Evolutionary conservation across 2,797 vertebrate species (phyloP).

Genomic region (Steatocranus sp.): DNA sequence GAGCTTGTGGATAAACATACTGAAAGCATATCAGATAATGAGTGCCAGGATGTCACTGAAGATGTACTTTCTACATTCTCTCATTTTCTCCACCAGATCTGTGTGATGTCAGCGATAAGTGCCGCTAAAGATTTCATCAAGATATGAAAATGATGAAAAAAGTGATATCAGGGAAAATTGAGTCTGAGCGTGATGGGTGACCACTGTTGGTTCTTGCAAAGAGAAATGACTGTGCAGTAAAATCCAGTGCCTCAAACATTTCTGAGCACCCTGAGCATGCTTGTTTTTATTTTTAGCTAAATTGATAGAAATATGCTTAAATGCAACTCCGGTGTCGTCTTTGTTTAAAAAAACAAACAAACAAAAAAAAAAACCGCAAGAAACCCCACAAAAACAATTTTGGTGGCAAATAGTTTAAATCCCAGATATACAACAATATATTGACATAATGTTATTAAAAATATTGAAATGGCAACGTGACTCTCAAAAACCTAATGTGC

Average conservation of each 20-base stretch:
- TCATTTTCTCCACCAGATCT: background rate
- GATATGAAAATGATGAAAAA: background rate
- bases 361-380: background rate
- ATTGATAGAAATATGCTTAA: background rate
- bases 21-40: background rate
- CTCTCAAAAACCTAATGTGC: background rate
- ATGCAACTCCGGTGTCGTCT: background rate
- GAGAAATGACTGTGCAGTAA: background rate
- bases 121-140: background rate
- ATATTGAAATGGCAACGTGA: background rate
- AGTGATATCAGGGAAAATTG: background rate
- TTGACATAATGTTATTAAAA: background rate
- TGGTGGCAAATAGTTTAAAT: background rate
- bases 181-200: rapidly evolving
- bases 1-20: background rate
- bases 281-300: background rate
- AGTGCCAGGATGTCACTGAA: background rate
- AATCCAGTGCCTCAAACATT: background rate
- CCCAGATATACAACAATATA: no score
- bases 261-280: background rate
- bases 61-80: background rate
- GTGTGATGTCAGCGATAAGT: background rate
- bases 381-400: background rate
- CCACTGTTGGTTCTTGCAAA: background rate
- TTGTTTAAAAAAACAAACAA: background rate